Conservation (phyloP, 2,797 vertebrate genomes). For the Chrysocyon brachyurus region DNA sequence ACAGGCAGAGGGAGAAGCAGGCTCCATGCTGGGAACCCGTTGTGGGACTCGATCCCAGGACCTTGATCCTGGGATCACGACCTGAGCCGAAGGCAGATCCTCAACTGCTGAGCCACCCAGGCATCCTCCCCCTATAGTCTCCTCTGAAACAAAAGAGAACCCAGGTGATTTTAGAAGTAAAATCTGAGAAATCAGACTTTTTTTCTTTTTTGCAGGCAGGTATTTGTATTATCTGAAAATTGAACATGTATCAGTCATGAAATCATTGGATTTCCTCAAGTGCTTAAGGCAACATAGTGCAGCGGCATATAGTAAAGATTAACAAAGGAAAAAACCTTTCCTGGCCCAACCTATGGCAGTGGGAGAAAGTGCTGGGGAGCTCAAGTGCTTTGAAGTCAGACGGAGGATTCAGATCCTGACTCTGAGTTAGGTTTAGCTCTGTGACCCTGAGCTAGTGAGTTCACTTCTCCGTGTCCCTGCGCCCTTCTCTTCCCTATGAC, state of each 20-base stretch:
- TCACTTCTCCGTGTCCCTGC: accelerated
- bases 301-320: background rate
- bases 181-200: background rate
- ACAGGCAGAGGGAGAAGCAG: too few species aligned
- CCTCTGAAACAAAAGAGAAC: background rate
- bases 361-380: background rate
- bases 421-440: too few species aligned
- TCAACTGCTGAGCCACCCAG: too few species aligned
- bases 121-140: too few species aligned
- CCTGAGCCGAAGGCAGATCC: too few species aligned
- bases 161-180: background rate
- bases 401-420: background rate
- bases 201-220: background rate
- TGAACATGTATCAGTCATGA: background rate
- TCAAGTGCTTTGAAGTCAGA: background rate
- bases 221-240: background rate
- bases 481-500: background rate
- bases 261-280: background rate
- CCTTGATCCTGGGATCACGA: too few species aligned
- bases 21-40: too few species aligned
- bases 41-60: too few species aligned
- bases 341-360: background rate
- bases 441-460: background rate
- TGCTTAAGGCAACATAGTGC: background rate
- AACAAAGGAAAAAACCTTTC: background rate